These are phyloP conservation scores for Glareola pratincola DNA, from an alignment of 2,113 vertebrate genomes.

Conservation along the genomic window DNA sequence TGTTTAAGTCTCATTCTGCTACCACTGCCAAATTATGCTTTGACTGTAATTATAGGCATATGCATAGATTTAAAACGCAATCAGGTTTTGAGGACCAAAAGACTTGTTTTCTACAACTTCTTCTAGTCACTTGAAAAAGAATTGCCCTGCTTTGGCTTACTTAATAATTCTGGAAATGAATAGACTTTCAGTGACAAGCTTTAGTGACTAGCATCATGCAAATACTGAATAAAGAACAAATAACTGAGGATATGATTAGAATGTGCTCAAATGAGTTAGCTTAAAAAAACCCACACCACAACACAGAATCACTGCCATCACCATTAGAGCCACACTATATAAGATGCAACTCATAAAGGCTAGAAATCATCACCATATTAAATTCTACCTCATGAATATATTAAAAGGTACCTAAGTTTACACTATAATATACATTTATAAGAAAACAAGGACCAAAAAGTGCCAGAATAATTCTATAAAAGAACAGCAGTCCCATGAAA, in stretches of 20 bases:
- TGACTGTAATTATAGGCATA: constrained; percentile 70
- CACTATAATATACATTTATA: constrained; percentile 76
- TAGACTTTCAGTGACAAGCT: neutral
- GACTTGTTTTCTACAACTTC: neutral
- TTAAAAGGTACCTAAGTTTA: constrained; percentile 75
- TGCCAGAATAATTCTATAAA: constrained; percentile 66
- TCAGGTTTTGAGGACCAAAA: constrained; percentile 5
- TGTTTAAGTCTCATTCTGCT: constrained; percentile 77
- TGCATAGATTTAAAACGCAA: constrained; percentile 48
- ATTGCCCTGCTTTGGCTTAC: constrained; percentile 7
- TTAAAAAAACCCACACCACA: neutral
- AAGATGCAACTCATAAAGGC: constrained; percentile 73
- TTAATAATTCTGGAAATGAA: constrained; percentile 46
- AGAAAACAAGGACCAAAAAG: constrained; percentile 69
- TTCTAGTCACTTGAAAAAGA: constrained; percentile 60
- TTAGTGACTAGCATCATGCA: constrained; percentile 7
- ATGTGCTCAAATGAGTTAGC: constrained; percentile 60
- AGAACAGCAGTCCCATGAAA: constrained; percentile 41
- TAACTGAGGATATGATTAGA: constrained; percentile 40
- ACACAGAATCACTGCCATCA: neutral
- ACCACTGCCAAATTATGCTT: constrained; percentile 65
- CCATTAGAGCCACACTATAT: neutral
- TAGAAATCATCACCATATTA: constrained; percentile 73
- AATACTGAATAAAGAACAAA: constrained; percentile 41
- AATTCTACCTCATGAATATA: constrained; percentile 80